Percentiles rank a stretch among this genome's conserved stretches.
Evolutionary conservation across 2,797 vertebrate genomes (phyloP).

Genomic region (Hippopotamyrus pictus): DNA sequence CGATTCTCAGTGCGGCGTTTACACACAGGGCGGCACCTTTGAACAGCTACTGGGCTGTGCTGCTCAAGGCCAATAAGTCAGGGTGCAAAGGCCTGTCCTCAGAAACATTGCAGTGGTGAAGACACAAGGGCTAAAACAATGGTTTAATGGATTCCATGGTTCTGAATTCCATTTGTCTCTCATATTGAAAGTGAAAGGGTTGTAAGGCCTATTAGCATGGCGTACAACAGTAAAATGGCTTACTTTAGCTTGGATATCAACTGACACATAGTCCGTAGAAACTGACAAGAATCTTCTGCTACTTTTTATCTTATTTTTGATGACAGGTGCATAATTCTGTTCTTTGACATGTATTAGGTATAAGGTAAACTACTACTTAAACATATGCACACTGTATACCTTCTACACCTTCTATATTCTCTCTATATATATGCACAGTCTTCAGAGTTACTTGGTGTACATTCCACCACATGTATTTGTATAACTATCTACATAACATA

Average conservation of each 20-base stretch:
- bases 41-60: not conserved
- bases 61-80: not conserved
- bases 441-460: not conserved
- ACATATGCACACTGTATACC: not conserved
- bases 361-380: not conserved
- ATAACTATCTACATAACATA: not conserved
- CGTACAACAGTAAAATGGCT: not conserved
- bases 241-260: not conserved
- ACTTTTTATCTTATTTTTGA: not conserved
- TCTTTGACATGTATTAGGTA: not conserved
- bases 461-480: not conserved
- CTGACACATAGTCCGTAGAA: not conserved
- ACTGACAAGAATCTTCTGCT: not conserved
- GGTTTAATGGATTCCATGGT: not conserved
- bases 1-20: constrained; percentile 38
- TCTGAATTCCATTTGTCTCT: not conserved
- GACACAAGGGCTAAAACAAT: not conserved
- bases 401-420: not conserved
- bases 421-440: not conserved
- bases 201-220: not conserved
- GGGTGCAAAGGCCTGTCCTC: not conserved
- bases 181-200: not conserved
- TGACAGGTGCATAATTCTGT: not conserved
- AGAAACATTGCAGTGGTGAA: not conserved
- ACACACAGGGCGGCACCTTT: constrained; percentile 13